phyloP scores from a whole-genome alignment of 2,797 vertebrate genomes.

The Manis crassicaudata region DNA sequence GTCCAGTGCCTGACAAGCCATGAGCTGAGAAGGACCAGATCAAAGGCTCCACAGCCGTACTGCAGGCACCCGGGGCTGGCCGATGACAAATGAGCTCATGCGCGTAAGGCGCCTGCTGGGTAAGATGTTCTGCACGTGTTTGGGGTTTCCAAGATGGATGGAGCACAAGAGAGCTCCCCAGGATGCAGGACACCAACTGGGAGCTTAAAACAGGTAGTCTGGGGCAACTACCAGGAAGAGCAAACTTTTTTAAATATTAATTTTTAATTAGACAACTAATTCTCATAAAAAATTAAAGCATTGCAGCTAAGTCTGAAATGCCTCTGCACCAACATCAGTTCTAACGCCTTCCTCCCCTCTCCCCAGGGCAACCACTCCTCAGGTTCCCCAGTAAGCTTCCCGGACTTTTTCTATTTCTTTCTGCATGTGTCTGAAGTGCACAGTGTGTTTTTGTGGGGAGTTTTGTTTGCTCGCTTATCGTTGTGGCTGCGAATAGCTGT shows the following conservation, averaged over 20 bases:
- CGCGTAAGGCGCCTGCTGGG: neutral
- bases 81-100: neutral
- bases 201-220: neutral
- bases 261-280: constrained; percentile 58
- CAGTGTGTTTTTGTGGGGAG: neutral
- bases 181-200: fast-evolving
- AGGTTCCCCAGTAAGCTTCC: neutral
- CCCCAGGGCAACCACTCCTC: neutral
- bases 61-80: neutral
- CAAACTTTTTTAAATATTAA: neutral
- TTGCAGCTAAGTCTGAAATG: neutral
- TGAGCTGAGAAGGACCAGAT: neutral
- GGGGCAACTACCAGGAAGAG: neutral
- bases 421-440: neutral
- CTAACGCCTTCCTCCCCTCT: neutral
- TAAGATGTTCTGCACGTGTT: neutral
- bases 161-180: fast-evolving
- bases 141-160: neutral
- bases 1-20: constrained; percentile 27
- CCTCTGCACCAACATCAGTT: neutral
- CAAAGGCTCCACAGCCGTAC: neutral
- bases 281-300: constrained; percentile 42
- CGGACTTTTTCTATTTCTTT: neutral
- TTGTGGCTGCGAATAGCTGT: neutral
- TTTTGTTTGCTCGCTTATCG: neutral